Evolutionary conservation across 2,888 invertebrate genomes (phyloP).

Genomic region (Globia sparganii): DNA sequence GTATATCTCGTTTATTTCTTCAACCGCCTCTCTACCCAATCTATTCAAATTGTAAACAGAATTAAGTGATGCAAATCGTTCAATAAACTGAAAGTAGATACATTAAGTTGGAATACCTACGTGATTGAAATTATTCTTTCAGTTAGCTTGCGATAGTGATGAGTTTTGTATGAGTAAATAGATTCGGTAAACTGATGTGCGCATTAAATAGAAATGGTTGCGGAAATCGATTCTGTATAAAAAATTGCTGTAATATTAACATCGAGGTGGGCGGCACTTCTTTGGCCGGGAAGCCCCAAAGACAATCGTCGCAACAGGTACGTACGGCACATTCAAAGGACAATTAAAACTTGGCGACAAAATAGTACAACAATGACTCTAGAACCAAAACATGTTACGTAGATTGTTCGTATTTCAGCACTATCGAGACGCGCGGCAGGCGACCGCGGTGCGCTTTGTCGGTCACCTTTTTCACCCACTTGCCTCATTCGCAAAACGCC

Average conservation of each 20-base stretch:
- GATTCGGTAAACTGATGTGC: neutral
- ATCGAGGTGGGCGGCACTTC: constrained; percentile 49
- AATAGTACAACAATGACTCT: constrained; percentile 81
- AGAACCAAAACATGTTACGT: constrained; percentile 86
- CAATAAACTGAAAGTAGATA: constrained; percentile 29
- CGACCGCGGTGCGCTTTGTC: constrained; percentile 81
- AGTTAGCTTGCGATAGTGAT: constrained; percentile 7
- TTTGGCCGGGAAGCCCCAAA: constrained; percentile 52
- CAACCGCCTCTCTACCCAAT: constrained; percentile 9
- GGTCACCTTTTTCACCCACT: constrained; percentile 70
- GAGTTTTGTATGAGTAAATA: constrained; percentile 21
- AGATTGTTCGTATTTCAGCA: constrained; percentile 87
- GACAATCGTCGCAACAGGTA: constrained; percentile 69
- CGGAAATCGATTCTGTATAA: constrained; percentile 32
- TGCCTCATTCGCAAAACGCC: constrained; percentile 73
- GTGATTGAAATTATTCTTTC: constrained; percentile 19
- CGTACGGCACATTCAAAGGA: constrained; percentile 73
- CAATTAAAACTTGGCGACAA: constrained; percentile 80
- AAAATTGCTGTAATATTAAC: constrained; percentile 37
- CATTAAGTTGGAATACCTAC: constrained; percentile 11
- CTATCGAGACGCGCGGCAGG: constrained; percentile 83
- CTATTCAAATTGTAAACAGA: constrained; percentile 43
- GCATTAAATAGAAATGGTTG: constrained; percentile 34
- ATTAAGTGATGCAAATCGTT: constrained; percentile 40
- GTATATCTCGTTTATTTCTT: constrained; percentile 28